phyloP scores from a whole-genome alignment of 2,797 vertebrate species.

The Rallus crepitans region DNA sequence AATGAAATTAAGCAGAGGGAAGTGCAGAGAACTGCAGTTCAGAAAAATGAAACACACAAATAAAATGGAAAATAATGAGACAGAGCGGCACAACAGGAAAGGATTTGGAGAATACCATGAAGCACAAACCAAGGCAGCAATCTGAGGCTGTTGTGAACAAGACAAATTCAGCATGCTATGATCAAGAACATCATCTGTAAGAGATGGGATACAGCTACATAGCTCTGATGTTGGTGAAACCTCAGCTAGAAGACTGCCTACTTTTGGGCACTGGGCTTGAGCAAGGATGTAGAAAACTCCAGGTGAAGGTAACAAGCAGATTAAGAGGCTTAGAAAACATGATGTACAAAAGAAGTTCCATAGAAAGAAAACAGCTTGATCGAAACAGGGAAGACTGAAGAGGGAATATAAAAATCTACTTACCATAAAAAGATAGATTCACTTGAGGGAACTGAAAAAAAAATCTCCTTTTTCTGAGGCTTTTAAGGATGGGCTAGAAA shows the following conservation, averaged over 20 bases:
- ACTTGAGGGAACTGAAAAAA: not conserved
- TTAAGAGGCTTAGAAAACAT: not conserved
- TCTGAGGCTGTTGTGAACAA: not conserved
- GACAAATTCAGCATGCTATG: not conserved
- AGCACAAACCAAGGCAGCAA: not conserved
- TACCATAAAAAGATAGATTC: not conserved
- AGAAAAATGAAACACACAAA: not conserved
- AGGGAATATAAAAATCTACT: not conserved
- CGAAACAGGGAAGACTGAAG: not conserved
- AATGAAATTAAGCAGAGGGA: not conserved
- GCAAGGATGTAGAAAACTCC: not conserved
- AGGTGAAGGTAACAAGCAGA: not conserved
- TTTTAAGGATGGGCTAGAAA: not conserved
- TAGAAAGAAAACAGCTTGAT: not conserved
- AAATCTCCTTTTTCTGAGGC: not conserved
- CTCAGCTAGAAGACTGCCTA: not conserved
- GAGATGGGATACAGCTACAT: not conserved
- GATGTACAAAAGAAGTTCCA: not conserved
- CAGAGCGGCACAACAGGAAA: not conserved
- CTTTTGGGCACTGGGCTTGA: not conserved
- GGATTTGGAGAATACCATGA: not conserved
- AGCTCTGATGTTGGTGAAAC: not conserved
- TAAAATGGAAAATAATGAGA: not conserved
- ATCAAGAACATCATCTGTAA: not conserved
- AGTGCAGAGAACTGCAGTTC: not conserved